phyloP scores from a whole-genome alignment of 2,888 invertebrate species.

The Hirtodrosophila trivittata region DNA sequence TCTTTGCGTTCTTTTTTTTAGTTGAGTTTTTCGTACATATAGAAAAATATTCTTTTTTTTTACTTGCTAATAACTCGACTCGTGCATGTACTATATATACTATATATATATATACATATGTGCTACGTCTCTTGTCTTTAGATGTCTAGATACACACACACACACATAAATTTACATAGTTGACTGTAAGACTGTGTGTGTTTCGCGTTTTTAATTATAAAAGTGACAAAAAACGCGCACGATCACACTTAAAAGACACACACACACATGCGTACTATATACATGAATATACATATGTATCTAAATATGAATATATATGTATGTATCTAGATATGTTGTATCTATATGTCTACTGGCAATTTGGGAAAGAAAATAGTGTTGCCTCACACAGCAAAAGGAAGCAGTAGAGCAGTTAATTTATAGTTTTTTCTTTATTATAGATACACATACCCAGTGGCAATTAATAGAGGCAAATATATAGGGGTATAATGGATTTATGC shows the following conservation, averaged over 20 bases:
- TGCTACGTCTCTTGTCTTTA: not conserved
- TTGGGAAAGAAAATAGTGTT: slow-evolving; percentile 39
- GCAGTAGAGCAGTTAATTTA: slow-evolving; percentile 32
- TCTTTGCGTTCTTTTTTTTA: slow-evolving; percentile 12
- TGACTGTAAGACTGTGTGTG: slow-evolving; percentile 35
- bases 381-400: slow-evolving; percentile 22
- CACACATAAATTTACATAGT: not conserved
- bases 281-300: slow-evolving; percentile 12
- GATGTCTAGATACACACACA: slow-evolving; percentile 10
- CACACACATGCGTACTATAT: not conserved
- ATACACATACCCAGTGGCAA: not conserved
- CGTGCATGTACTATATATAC: slow-evolving; percentile 26
- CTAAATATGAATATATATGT: slow-evolving; percentile 15
- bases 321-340: slow-evolving; percentile 1
- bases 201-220: slow-evolving; percentile 60
- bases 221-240: slow-evolving; percentile 58
- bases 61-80: slow-evolving; percentile 48
- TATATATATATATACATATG: not conserved
- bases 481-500: no score
- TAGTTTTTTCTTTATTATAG: slow-evolving; percentile 13
- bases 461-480: no score
- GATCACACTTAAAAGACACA: slow-evolving; percentile 6
- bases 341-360: slow-evolving; percentile 32
- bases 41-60: slow-evolving; percentile 27
- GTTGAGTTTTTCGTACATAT: slow-evolving; percentile 25